Evolutionary conservation across 2,888 invertebrate species (phyloP).

Genomic region (Cosmopolites sordidus): DNA sequence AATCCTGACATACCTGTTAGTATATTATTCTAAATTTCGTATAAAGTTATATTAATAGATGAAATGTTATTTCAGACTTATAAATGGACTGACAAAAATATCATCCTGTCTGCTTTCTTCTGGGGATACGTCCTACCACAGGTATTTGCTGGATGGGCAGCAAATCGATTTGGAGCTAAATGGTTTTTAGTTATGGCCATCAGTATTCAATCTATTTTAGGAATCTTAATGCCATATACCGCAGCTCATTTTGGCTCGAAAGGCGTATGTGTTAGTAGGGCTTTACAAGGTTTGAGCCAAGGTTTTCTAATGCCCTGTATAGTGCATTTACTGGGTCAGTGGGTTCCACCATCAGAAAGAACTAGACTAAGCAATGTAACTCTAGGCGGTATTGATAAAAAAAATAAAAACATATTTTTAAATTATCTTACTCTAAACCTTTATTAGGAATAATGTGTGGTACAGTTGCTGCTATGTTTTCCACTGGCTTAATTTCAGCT

Average conservation of each 20-base stretch:
- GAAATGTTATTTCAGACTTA: constrained; percentile 20
- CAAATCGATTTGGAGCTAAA: constrained; percentile 71
- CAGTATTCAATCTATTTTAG: constrained; percentile 37
- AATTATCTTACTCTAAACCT: too few species aligned
- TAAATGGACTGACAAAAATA: constrained; percentile 54
- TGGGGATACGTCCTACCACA: constrained; percentile 76
- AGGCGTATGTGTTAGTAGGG: constrained; percentile 61
- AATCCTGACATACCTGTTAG: constrained; percentile 49
- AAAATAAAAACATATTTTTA: too few species aligned
- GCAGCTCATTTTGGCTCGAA: constrained; percentile 62
- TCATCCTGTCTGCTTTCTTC: constrained; percentile 71
- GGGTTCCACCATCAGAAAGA: constrained; percentile 68
- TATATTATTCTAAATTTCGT: too few species aligned
- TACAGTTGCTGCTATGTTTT: constrained; percentile 67
- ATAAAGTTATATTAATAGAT: too few species aligned
- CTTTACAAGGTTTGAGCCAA: constrained; percentile 71
- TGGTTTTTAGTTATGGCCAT: constrained; percentile 58
- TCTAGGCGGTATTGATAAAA: too few species aligned
- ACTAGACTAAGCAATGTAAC: too few species aligned
- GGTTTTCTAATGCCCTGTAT: constrained; percentile 69
- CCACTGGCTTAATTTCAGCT: constrained; percentile 67
- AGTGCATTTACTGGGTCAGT: constrained; percentile 70
- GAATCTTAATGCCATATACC: constrained; percentile 57
- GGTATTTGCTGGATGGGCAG: constrained; percentile 66
- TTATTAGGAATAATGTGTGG: constrained; percentile 64